Conservation (phyloP, 92 coral and sea anemone genomes). For the Parazoanthus atlanticus region DNA sequence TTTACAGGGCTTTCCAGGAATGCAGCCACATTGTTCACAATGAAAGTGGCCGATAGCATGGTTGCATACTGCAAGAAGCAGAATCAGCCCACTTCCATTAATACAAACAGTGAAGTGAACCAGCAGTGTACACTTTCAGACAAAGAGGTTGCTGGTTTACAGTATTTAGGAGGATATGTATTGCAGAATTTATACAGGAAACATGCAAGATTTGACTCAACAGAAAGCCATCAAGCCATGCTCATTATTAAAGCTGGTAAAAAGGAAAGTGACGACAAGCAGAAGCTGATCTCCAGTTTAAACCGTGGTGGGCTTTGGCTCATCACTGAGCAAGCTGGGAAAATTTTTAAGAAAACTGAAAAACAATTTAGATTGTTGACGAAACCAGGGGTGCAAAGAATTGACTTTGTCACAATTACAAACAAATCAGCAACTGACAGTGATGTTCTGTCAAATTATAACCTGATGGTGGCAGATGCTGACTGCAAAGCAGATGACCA, state of each 20-base stretch:
- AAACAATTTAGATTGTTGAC: neutral
- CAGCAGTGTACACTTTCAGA: conserved; percentile 39
- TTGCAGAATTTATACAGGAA: conserved; percentile 63
- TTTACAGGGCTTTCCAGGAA: conserved; percentile 64
- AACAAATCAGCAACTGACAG: conserved; percentile 40
- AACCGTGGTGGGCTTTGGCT: neutral
- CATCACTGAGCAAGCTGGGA: no score
- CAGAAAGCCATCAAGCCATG: conserved; percentile 61
- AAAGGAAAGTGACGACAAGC: conserved; percentile 17
- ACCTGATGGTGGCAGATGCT: conserved; percentile 46
- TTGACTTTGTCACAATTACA: neutral
- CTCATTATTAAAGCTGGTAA: conserved; percentile 64
- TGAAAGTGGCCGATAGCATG: conserved; percentile 66
- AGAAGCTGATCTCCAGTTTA: conserved; percentile 41
- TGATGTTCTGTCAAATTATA: conserved; percentile 38
- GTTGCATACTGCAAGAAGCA: conserved; percentile 54
- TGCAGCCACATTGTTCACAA: conserved; percentile 71
- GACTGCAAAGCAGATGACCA: conserved; percentile 24
- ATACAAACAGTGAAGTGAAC: conserved; percentile 5
- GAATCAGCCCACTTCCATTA: conserved; percentile 18
- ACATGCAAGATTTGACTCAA: conserved; percentile 35
- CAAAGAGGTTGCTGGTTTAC: conserved; percentile 62
- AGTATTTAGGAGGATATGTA: conserved; percentile 70
- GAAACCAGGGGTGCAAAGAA: neutral
- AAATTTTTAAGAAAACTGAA: neutral